Evolutionary conservation across 2,888 invertebrate species (phyloP), one percentile per base, ranked within the genome.

Genomic region (Chrysodeixis includens): DNA sequence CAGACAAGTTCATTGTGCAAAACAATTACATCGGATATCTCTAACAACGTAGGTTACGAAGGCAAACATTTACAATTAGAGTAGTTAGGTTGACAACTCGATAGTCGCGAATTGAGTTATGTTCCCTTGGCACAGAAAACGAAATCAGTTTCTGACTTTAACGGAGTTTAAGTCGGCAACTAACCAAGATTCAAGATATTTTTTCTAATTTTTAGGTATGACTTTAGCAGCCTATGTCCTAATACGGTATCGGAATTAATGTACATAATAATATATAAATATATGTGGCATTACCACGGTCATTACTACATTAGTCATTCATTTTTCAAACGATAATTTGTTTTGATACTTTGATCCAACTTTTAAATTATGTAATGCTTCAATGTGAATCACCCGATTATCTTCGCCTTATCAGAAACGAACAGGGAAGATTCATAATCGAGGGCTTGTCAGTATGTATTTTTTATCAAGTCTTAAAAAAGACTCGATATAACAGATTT

Each of bases 81-180:
- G 40, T 49, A 49, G 46, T 49, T 49, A 20, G 46, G 20, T 49
- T 49, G 46, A 18, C 18, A 46, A 18, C 46, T 46, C 46, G 18
- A 46, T 46, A 18, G 46, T 18, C 10, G 10, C 46, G 18, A 9
- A 46, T 46, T 46, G 46, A 46, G 4, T 18, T 18, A 46, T 9
- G 16, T 1, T 16, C 18, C 46, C 46, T 46, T 40, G 40, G n/a
- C 40, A 40, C 40, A n/a, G 40, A n/a, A 40, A 40, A n/a, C 6
- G n/a, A 46, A 46, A 18, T 46, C 18, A 16, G 40, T 10, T 16
- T 18, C 46, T 46, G 46, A 16, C 2, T 16, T 46, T 6, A 46
- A 6, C n/a, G 7, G 44, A 46, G 18, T 46, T 16, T 18, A 18
- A 18, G 9, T 18, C 46, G 40, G 14, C 40, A 40, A 40, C n/a